Conservation (phyloP, 2,113 vertebrate species). For the Excalfactoria chinensis region DNA sequence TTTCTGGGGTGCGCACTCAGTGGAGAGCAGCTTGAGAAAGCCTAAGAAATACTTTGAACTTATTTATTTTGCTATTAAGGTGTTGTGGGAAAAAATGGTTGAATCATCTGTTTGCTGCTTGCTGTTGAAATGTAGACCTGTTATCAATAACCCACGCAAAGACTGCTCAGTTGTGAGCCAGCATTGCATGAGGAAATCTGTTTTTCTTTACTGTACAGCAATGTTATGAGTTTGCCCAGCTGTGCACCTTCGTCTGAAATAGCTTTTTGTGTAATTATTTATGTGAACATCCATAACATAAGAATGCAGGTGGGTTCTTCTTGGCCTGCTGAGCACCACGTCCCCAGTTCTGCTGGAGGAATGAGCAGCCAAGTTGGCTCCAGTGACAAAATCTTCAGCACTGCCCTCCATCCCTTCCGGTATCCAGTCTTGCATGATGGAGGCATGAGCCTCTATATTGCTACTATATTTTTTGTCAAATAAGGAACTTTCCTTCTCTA, state of each 20-base stretch:
- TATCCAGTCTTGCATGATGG: rapidly evolving
- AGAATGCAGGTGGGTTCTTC: background rate
- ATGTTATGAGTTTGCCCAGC: background rate
- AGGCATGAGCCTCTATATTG: background rate
- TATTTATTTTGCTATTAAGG: background rate
- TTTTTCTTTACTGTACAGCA: background rate
- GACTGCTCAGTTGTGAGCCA: background rate
- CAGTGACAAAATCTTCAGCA: rapidly evolving
- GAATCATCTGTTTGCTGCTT: constrained; percentile 8
- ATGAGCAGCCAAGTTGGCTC: background rate
- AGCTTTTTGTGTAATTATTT: background rate
- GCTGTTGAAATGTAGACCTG: constrained; percentile 10
- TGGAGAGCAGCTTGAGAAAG: background rate
- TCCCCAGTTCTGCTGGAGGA: background rate
- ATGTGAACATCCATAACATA: background rate
- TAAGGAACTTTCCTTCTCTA: background rate
- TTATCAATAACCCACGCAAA: background rate
- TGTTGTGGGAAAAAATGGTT: background rate
- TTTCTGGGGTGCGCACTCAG: rapidly evolving
- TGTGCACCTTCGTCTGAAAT: background rate
- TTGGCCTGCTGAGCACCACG: background rate
- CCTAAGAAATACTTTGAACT: constrained; percentile 11
- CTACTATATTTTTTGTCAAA: background rate
- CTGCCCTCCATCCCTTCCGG: rapidly evolving
- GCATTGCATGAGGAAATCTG: background rate